These are phyloP conservation scores for Drosophila bocqueti DNA, from an alignment of 1,140 invertebrate species.

Conservation along the genomic window DNA sequence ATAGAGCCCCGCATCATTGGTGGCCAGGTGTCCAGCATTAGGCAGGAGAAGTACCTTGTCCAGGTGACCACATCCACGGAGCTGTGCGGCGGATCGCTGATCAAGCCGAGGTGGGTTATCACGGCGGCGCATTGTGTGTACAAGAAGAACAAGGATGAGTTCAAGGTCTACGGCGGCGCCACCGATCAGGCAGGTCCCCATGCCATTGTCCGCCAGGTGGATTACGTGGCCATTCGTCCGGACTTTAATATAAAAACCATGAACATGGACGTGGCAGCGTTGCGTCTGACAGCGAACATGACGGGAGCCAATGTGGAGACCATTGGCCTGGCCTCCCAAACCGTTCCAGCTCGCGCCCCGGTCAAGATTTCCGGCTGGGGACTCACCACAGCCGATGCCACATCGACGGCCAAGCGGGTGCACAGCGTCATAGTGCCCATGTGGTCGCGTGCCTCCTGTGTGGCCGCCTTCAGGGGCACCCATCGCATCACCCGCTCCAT, in stretches of 20 bases:
- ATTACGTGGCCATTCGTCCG: conserved; percentile 29
- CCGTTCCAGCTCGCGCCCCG: conserved; percentile 29
- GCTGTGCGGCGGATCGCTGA: conserved; percentile 63
- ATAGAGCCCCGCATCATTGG: conserved; percentile 66
- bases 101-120: conserved; percentile 58
- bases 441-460: conserved; percentile 55
- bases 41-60: conserved; percentile 56
- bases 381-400: conserved; percentile 2
- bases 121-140: conserved; percentile 64
- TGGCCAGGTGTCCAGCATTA: conserved; percentile 50
- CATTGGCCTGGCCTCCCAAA: conserved; percentile 40
- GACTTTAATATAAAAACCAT: conserved; percentile 51
- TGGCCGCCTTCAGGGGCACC: conserved; percentile 33
- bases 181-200: conserved; percentile 48
- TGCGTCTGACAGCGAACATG: conserved; percentile 44
- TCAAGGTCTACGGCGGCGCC: conserved; percentile 59
- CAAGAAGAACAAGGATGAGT: conserved; percentile 1
- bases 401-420: conserved; percentile 37
- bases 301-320: conserved; percentile 50
- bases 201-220: conserved; percentile 37
- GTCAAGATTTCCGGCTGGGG: conserved; percentile 69
- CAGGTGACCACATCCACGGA: conserved; percentile 49
- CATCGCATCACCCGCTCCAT: conserved; percentile 54
- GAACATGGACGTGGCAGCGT: conserved; percentile 63
- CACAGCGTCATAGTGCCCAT: conserved; percentile 57